These are phyloP conservation scores for Urechis unicinctus DNA, from an alignment of 2,888 invertebrate species.

Conservation along the genomic window DNA sequence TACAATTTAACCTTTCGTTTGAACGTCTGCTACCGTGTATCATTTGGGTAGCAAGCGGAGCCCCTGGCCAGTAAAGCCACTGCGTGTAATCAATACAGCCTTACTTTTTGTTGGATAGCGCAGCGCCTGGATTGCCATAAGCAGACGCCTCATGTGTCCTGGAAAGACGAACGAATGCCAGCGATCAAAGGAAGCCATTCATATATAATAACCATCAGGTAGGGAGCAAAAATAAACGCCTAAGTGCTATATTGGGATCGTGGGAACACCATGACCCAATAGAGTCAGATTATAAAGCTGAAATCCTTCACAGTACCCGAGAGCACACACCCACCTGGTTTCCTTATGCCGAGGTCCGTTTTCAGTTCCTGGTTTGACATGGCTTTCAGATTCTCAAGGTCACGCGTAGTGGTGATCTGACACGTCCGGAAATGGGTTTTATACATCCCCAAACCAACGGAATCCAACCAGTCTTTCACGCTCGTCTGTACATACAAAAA, in stretches of 20 bases:
- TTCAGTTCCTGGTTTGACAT: conserved; percentile 30
- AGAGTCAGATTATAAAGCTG: neutral
- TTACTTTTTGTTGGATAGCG: conserved; percentile 37
- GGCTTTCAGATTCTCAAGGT: conserved; percentile 35
- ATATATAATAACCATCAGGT: conserved; percentile 2
- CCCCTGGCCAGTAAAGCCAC: no score
- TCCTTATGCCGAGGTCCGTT: conserved; percentile 32
- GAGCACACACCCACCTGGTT: no score
- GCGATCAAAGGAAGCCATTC: no score
- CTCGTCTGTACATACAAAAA: no score
- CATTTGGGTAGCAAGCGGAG: no score
- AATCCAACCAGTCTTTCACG: conserved; percentile 31
- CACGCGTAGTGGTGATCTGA: conserved; percentile 27
- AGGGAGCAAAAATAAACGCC: neutral
- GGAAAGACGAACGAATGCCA: no score
- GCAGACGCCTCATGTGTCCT: conserved; percentile 36
- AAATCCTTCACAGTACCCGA: conserved; percentile 1
- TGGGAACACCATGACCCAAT: neutral
- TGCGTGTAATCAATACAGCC: conserved; percentile 1
- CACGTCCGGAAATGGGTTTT: conserved; percentile 25
- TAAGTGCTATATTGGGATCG: neutral
- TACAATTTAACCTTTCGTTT: no score
- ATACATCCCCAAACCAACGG: conserved; percentile 32
- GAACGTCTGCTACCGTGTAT: no score
- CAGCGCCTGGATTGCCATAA: conserved; percentile 31